phyloP scores from a whole-genome alignment of 2,888 invertebrate species.

The Coelogynopora nodosa region DNA sequence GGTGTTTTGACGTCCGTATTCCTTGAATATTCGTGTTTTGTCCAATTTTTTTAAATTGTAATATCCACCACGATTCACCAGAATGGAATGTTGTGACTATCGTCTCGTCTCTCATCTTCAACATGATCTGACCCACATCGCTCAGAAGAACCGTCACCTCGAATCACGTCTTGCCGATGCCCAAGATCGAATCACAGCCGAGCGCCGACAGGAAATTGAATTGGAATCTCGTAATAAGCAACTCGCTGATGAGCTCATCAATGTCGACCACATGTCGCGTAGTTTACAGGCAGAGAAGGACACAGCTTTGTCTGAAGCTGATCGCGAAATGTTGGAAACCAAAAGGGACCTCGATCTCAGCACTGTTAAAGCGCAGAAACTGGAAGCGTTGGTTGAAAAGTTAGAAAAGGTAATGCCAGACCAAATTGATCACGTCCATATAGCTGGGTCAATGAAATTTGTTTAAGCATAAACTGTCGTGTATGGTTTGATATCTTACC shows the following conservation, averaged over 20 bases:
- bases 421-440: too few relatives aligned
- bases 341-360: background rate
- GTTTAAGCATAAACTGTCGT: too few relatives aligned
- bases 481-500: too few relatives aligned
- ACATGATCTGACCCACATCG: background rate
- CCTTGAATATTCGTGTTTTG: too few relatives aligned
- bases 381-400: background rate
- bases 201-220: background rate
- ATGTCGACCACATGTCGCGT: background rate
- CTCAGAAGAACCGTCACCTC: background rate
- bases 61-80: too few relatives aligned
- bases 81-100: background rate
- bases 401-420: background rate
- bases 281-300: background rate
- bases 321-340: background rate
- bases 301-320: background rate
- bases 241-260: background rate
- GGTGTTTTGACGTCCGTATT: too few relatives aligned
- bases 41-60: too few relatives aligned
- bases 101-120: background rate
- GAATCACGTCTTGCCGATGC: background rate
- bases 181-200: background rate
- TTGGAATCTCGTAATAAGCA: background rate
- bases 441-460: too few relatives aligned
- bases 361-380: background rate